Evolutionary conservation across 2,113 vertebrate genomes (phyloP).

Genomic region (Varanus komodoensis): DNA sequence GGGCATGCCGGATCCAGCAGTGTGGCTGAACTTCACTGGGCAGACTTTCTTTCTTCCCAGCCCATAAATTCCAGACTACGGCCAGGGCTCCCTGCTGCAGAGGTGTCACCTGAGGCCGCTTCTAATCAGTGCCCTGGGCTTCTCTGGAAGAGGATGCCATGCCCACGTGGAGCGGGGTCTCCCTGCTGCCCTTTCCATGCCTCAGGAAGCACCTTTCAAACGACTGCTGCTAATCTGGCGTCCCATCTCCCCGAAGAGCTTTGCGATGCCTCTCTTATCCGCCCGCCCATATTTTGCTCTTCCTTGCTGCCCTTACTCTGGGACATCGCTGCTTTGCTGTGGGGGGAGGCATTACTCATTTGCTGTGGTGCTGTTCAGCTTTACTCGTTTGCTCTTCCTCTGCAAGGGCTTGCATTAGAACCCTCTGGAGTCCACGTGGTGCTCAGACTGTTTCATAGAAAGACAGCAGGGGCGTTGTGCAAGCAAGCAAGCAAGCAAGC

Average conservation of each 20-base stretch:
- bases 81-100: accelerated
- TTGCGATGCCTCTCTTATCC: background rate
- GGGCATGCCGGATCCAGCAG: background rate
- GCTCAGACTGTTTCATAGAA: background rate
- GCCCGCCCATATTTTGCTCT: background rate
- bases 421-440: background rate
- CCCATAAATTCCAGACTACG: background rate
- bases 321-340: background rate
- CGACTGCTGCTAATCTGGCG: background rate
- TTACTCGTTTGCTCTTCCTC: background rate
- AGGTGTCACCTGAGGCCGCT: background rate
- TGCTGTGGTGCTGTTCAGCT: too few species aligned
- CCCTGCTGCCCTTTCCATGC: too few species aligned
- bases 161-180: background rate
- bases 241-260: background rate
- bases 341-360: background rate
- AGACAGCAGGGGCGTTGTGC: background rate
- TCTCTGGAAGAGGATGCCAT: background rate
- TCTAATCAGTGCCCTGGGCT: background rate
- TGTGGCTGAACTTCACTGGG: background rate
- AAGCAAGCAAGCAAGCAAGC: background rate
- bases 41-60: accelerated
- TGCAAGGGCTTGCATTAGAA: background rate
- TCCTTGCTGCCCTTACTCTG: background rate
- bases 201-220: background rate